phyloP scores from a whole-genome alignment of 2,888 invertebrate genomes.

The Hydraecia micacea region DNA sequence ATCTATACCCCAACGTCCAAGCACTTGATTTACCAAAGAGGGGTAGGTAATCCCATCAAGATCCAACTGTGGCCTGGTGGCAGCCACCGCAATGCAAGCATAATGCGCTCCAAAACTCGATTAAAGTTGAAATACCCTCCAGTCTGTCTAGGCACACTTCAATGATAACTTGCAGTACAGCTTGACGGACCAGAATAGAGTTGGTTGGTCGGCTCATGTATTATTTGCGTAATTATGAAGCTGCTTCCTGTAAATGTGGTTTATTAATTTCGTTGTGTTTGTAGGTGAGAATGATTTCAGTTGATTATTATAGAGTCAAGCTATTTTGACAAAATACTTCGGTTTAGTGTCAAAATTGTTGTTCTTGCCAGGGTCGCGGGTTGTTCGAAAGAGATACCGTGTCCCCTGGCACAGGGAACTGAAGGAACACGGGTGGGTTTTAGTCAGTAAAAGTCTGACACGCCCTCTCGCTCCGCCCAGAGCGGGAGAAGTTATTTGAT shows the following conservation, averaged over 20 bases:
- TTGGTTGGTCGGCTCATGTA: slow-evolving; percentile 6
- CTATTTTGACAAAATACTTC: not conserved
- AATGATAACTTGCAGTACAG: slow-evolving; percentile 60
- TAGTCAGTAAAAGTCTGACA: too few species aligned
- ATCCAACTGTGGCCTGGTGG: slow-evolving; percentile 69
- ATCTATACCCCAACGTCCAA: slow-evolving; percentile 25
- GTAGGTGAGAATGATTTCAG: not conserved
- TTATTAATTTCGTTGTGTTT: not conserved
- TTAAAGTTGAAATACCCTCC: slow-evolving; percentile 77
- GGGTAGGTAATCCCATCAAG: slow-evolving; percentile 73
- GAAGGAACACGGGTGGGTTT: too few species aligned
- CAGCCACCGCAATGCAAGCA: slow-evolving; percentile 74
- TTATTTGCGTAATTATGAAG: slow-evolving; percentile 10
- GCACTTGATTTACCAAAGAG: slow-evolving; percentile 78
- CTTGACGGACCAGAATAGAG: slow-evolving; percentile 32
- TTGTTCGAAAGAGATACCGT: too few species aligned
- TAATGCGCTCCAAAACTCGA: slow-evolving; percentile 77
- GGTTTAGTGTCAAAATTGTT: too few species aligned
- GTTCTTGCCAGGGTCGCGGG: too few species aligned
- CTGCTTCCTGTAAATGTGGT: not conserved
- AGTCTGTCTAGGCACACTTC: slow-evolving; percentile 60
- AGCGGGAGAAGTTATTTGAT: too few species aligned
- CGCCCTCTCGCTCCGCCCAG: too few species aligned
- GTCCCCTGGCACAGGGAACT: too few species aligned
- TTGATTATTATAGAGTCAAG: not conserved